Conservation (phyloP, 2,888 invertebrate species). For the Cybosia mesomella region DNA sequence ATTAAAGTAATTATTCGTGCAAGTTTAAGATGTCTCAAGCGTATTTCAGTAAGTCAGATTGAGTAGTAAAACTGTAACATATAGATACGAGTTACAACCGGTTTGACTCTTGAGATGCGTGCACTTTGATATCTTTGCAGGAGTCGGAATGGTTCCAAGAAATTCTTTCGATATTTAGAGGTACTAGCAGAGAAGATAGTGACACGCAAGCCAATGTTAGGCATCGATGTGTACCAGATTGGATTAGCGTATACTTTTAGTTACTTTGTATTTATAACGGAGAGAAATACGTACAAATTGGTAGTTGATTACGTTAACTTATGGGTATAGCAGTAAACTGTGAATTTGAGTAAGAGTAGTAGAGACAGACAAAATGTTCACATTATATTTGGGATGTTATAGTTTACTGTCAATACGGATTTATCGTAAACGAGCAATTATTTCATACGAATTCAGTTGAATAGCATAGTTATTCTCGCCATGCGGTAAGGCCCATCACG, state of each 20-base stretch:
- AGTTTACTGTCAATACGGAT: too few relatives aligned
- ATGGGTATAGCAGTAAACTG: neutral
- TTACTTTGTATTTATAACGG: conserved; percentile 23
- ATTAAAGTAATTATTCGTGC: neutral
- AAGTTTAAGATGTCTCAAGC: conserved; percentile 15
- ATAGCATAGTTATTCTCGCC: too few relatives aligned
- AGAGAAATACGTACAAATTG: neutral
- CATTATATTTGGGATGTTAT: too few relatives aligned
- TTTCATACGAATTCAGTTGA: too few relatives aligned
- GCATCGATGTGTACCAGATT: conserved; percentile 40
- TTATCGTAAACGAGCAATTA: too few relatives aligned
- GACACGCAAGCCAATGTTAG: conserved; percentile 55
- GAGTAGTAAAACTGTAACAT: conserved; percentile 49
- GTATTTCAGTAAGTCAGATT: conserved; percentile 48
- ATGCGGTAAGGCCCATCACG: too few relatives aligned
- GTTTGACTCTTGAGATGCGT: conserved; percentile 55
- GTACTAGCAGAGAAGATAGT: conserved; percentile 53
- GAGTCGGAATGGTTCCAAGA: conserved; percentile 51
- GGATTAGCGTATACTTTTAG: conserved; percentile 38
- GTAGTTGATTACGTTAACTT: neutral
- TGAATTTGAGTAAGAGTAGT: neutral
- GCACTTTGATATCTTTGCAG: conserved; percentile 55
- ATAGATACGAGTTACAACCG: conserved; percentile 60
- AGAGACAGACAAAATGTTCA: too few relatives aligned
- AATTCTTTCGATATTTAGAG: conserved; percentile 57